Conservation (phyloP, 2,797 vertebrate species). For the Microchirus variegatus region DNA sequence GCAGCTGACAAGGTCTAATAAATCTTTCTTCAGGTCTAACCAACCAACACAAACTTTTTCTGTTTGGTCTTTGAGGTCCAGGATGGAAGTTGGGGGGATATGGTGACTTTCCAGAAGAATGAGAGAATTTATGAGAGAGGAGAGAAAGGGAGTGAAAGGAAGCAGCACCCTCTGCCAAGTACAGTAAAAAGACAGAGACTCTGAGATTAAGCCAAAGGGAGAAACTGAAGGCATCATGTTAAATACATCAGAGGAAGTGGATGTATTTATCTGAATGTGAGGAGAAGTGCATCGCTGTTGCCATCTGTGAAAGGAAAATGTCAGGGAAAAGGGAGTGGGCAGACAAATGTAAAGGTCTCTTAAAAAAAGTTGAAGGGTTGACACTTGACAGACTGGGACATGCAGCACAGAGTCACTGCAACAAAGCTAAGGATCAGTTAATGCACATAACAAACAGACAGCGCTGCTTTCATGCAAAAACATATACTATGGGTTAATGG, state of each 20-base stretch:
- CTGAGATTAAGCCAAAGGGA: conserved; percentile 50
- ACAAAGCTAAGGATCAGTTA: conserved; percentile 57
- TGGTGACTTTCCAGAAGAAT: conserved; percentile 63
- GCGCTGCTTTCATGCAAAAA: conserved; percentile 31
- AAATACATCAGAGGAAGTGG: conserved; percentile 78
- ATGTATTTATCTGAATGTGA: conserved; percentile 80
- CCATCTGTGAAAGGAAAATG: conserved; percentile 73
- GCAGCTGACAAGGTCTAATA: background rate
- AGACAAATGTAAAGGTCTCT: conserved; percentile 32
- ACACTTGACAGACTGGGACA: conserved; percentile 49
- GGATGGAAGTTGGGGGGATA: conserved; percentile 70
- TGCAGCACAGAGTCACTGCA: conserved; percentile 60
- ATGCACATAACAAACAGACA: conserved; percentile 41
- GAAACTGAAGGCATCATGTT: conserved; percentile 61
- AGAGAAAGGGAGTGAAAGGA: conserved; percentile 62
- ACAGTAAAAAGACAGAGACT: conserved; percentile 62
- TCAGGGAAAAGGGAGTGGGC: conserved; percentile 39
- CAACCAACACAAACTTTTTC: conserved; percentile 15
- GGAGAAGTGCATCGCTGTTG: conserved; percentile 61
- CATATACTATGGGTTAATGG: background rate
- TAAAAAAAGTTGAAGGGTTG: conserved; percentile 38
- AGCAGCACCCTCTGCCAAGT: conserved; percentile 76
- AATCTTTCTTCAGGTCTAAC: conserved; percentile 9
- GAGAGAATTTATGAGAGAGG: conserved; percentile 62
- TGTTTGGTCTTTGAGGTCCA: conserved; percentile 68